These are phyloP conservation scores for Aporrectodea caliginosa DNA, from an alignment of 1,140 invertebrate species.

Conservation along the genomic window DNA sequence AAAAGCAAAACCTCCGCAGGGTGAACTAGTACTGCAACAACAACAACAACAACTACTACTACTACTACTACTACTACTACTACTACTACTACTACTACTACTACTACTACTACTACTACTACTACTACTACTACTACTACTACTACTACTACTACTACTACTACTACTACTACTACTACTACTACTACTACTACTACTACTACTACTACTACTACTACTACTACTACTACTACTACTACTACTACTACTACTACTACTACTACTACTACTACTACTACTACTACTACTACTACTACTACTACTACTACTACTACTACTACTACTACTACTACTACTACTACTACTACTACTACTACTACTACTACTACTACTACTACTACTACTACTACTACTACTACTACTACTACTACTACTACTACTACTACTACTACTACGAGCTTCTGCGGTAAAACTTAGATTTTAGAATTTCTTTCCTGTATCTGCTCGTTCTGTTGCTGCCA, in stretches of 20 bases:
- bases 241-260: slow-evolving; percentile 15
- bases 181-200: slow-evolving; percentile 25
- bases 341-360: slow-evolving; percentile 20
- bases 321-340: slow-evolving; percentile 15
- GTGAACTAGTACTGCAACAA: slow-evolving; percentile 9
- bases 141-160: slow-evolving; percentile 7
- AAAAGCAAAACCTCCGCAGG: too few relatives aligned
- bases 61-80: slow-evolving; percentile 20
- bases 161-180: slow-evolving; percentile 17
- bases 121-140: slow-evolving; percentile 23
- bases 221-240: slow-evolving; percentile 15
- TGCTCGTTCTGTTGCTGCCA: too few relatives aligned
- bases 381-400: slow-evolving; percentile 22
- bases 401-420: slow-evolving; percentile 23
- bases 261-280: slow-evolving; percentile 22
- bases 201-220: slow-evolving; percentile 9
- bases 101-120: slow-evolving; percentile 22
- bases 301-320: slow-evolving; percentile 17
- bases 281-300: slow-evolving; percentile 21
- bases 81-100: slow-evolving; percentile 16
- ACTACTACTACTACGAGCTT: slow-evolving; percentile 15
- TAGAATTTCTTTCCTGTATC: too few relatives aligned
- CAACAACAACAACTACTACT: slow-evolving; percentile 10
- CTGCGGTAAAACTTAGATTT: too few relatives aligned
- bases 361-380: slow-evolving; percentile 22